Evolutionary conservation across 2,888 invertebrate species (phyloP), one percentile per base, ranked within the genome.

Genomic region (Drosophila testacea): DNA sequence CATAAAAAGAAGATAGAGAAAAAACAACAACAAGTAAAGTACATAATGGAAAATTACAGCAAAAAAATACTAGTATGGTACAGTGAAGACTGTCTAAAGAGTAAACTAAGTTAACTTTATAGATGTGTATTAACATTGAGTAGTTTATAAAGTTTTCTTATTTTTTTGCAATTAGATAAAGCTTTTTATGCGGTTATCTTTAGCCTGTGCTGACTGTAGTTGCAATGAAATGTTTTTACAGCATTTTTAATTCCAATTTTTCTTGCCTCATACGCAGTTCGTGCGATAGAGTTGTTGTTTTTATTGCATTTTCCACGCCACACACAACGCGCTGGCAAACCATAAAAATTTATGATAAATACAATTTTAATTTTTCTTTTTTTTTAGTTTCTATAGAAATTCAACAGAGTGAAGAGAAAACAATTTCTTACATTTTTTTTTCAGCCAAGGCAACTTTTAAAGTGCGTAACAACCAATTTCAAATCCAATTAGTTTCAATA

Each of bases 401-500:
- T 13, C 22, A 59, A 16, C 16, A 52, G 7, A 34, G 36, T 54
- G 22, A 55, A 54, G 39, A 65, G 51, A 52, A 83, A 72, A 69
- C 50, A 32, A 55, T 54, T 54, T 70, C 32, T 22, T 22, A 22
- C 27, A 34, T 22, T 54, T 54, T 62, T 7, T 16, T 48, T 52
- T 6, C 22, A 1, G 1, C 22, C 22, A 34, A 46, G 32, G 16
- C 28, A 44, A 32, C 30, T 61, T 34, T 13, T 6, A 64, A 65
- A 55, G 54, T 62, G 72, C 72, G 66, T 73, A 57, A 42, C 64
- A 52, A 66, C 72, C 69, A 64, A 69, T 48, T 44, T 28, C 11
- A 2, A 74, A 86, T 77, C 84, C 89, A 86, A 86, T 88, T 88
- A 83, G 77, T 73, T 76, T 73, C 79, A 77, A 80, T 86, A 76